Base-by-base conservation (phyloP, 2,113 vertebrate genomes). In the Aspiorhynchus laticeps region DNA sequence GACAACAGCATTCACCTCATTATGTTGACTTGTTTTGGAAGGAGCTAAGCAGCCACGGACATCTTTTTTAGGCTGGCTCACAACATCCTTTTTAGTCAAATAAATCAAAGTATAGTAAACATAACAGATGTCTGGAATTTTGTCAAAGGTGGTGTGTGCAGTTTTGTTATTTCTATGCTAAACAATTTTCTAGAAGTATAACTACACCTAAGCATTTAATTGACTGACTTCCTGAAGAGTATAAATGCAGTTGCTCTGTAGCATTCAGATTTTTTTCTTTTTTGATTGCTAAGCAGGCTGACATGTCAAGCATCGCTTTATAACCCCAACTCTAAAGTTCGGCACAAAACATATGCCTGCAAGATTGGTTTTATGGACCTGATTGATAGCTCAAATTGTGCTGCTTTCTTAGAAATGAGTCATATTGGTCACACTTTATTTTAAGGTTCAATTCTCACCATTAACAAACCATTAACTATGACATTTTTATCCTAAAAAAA, bases 21-120 rank as follows among this genome's bases (percentile, higher is more conserved):
- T 41, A n/a, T 77, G 26, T 51, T 77, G n/a, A 31, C 75, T 31
- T 77, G 41, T 77, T 77, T 46, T 51, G 43, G n/a, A 51, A 77
- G 11, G 38, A 78, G 15, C n/a, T 31, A 48, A 24, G 12, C 24
- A 46, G 73, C 17, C 73, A 46, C 12, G 8, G 21, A n/a, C 21
- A 12, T 46, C 12, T 26, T 10, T 14, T 75, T 76, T 15, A 76
- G n/a, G 43, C 43, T 76, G 74, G 4, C 11, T n/a, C 15, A 2
- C 65, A 69, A 9, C 7, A 7, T 28, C 5, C 19, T 10, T 69
- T 69, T 9, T 33, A 33, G 15, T 21, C 31, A 69, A 69, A 69
- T 36, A 71, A 10, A 71, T 74, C 38, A 41, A 24, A 12, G 36
- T 63, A 11, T 4, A 43, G 10, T 41, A 43, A 74, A 11, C 21